These are phyloP conservation scores for Clostera curtula DNA, from an alignment of 2,888 invertebrate genomes.

Conservation along the genomic window DNA sequence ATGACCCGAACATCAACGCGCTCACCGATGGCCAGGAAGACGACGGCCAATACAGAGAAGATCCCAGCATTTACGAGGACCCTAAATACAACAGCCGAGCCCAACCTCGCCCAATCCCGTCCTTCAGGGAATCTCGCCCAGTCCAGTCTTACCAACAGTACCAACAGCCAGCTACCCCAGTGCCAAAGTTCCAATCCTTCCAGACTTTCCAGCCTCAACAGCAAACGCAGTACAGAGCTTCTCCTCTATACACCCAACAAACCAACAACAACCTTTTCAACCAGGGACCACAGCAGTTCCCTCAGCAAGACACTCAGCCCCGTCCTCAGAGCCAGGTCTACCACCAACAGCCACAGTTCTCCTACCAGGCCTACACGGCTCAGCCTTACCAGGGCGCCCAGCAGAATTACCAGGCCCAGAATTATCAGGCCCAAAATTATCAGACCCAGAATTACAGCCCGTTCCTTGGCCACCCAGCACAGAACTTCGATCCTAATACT, in stretches of 20 bases:
- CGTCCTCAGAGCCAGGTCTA: constrained; percentile 53
- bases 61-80: constrained; percentile 86
- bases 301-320: constrained; percentile 34
- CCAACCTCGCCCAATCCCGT: constrained; percentile 26
- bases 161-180: constrained; percentile 27
- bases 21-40: constrained; percentile 81
- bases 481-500: constrained; percentile 81
- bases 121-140: constrained; percentile 28
- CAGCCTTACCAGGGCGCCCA: constrained; percentile 31
- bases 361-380: constrained; percentile 53
- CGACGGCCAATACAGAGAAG: constrained; percentile 90
- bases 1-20: constrained; percentile 65
- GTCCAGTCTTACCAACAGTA: constrained; percentile 38
- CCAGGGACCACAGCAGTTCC: constrained; percentile 49
- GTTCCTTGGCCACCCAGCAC: constrained; percentile 80
- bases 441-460: constrained; percentile 57
- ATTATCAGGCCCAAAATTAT: constrained; percentile 44
- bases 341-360: constrained; percentile 60
- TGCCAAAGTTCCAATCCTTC: constrained; percentile 15
- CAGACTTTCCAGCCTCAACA: constrained; percentile 20
- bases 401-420: constrained; percentile 43
- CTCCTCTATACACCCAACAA: constrained; percentile 34
- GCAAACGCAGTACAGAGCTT: constrained; percentile 24
- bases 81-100: constrained; percentile 73
- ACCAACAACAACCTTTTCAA: constrained; percentile 40